Evolutionary conservation across 2,888 invertebrate genomes (phyloP).

Genomic region (Argyra leucocephala): DNA sequence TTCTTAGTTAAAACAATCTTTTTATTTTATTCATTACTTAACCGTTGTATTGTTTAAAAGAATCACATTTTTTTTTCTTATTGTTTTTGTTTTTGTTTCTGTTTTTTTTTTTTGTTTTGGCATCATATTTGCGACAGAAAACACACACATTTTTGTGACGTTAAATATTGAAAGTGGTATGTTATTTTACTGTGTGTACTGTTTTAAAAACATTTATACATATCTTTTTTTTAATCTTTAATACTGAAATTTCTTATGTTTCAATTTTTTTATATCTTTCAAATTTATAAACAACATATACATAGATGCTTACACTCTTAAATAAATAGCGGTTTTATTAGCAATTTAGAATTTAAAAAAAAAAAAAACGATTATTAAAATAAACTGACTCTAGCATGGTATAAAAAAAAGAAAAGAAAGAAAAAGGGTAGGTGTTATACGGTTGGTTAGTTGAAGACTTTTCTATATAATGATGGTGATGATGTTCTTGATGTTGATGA

Average conservation of each 20-base stretch:
- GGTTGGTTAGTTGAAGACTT: neutral
- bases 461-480: no score
- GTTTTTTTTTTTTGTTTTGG: neutral
- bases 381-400: no score
- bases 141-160: neutral
- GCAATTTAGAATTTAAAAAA: neutral
- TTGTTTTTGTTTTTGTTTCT: no score
- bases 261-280: no score
- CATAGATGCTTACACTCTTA: no score
- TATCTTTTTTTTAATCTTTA: no score
- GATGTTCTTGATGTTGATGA: no score
- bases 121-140: neutral
- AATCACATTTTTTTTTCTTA: neutral
- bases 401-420: neutral
- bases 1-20: neutral
- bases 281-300: no score
- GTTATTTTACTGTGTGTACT: no score
- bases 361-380: no score
- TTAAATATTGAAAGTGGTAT: neutral
- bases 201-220: no score
- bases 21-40: neutral
- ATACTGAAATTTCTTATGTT: no score
- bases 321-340: conserved; percentile 4
- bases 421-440: neutral
- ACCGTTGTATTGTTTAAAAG: neutral